Percentiles rank a stretch among this genome's conserved stretches.
phyloP scores from a whole-genome alignment of 2,888 invertebrate species.

The Drosophila rellima region DNA sequence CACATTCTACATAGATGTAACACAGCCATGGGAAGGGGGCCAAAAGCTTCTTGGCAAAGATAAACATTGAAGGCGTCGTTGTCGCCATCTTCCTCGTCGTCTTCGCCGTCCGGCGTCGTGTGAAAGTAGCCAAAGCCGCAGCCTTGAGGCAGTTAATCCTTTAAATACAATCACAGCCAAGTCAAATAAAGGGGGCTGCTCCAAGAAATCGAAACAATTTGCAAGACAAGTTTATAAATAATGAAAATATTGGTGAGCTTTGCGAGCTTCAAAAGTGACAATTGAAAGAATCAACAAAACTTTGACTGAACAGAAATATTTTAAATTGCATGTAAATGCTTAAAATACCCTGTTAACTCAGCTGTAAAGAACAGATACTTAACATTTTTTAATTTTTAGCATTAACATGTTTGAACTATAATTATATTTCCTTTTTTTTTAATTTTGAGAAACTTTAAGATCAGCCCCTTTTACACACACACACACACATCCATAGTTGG shows the following conservation, averaged over 20 bases:
- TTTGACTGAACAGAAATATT: neutral
- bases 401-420: too few species aligned
- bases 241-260: neutral
- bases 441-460: constrained; percentile 9
- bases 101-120: constrained; percentile 44
- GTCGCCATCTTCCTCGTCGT: constrained; percentile 11
- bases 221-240: constrained; percentile 22
- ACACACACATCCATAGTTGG: neutral
- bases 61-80: constrained; percentile 52
- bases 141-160: constrained; percentile 77
- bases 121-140: constrained; percentile 75
- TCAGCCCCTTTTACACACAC: constrained; percentile 12
- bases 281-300: constrained; percentile 9
- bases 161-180: constrained; percentile 66
- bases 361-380: neutral
- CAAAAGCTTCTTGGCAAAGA: constrained; percentile 64
- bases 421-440: neutral
- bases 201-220: constrained; percentile 14
- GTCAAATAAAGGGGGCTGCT: constrained; percentile 40
- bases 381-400: neutral
- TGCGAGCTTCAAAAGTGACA: neutral
- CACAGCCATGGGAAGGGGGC: constrained; percentile 8
- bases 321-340: neutral
- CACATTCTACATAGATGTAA: neutral
- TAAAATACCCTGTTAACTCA: neutral